These are phyloP conservation scores for Tursiops truncatus DNA, from an alignment of 2,113 vertebrate species.

Conservation along the genomic window DNA sequence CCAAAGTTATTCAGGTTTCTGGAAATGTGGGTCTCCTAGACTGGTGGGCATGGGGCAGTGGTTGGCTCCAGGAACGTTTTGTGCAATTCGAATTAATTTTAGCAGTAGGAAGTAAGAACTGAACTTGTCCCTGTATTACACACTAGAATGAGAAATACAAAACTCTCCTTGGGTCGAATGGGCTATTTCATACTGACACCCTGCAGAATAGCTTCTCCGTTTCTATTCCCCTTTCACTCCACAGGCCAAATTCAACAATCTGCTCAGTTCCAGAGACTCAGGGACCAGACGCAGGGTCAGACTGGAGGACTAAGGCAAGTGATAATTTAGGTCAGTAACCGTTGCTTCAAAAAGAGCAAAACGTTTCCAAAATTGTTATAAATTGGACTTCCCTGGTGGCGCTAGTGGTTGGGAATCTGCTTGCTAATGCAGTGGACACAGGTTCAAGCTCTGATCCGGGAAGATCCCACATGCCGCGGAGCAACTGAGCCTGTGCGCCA, in stretches of 20 bases:
- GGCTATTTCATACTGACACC: neutral
- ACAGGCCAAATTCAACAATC: neutral
- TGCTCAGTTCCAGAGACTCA: neutral
- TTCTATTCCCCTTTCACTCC: neutral
- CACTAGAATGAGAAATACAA: neutral
- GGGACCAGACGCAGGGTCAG: neutral
- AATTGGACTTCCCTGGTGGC: no score
- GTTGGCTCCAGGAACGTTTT: neutral
- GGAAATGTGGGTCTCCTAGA: neutral
- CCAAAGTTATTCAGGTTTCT: neutral
- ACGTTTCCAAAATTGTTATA: neutral
- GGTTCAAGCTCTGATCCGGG: no score
- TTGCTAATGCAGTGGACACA: no score
- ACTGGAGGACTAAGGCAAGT: neutral
- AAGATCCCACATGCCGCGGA: no score
- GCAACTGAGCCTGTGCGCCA: no score
- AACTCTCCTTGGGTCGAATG: neutral
- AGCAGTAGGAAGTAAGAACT: neutral
- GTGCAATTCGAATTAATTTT: neutral
- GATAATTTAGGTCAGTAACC: neutral
- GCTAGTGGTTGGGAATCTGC: fast-evolving
- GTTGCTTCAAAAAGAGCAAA: neutral
- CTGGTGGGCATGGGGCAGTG: neutral
- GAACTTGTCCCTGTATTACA: neutral
- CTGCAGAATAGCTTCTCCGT: neutral